phyloP scores from a whole-genome alignment of 1,140 invertebrate species.

The Calycopis cecrops region DNA sequence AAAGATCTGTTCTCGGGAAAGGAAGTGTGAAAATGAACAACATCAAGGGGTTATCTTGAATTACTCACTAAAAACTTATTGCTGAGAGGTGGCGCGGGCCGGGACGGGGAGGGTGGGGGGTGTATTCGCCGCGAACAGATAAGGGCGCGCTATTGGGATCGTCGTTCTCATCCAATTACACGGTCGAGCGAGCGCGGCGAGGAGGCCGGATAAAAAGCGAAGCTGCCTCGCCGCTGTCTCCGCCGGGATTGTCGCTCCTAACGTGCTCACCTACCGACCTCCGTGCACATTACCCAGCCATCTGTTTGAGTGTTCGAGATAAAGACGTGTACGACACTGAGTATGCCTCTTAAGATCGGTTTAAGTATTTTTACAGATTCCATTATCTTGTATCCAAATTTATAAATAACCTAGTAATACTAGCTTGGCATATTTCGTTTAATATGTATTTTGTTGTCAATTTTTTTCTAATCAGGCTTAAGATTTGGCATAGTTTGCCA shows the following conservation, averaged over 20 bases:
- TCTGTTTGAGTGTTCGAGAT: slow-evolving; percentile 2
- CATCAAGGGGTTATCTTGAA: slow-evolving; percentile 74
- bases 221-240: slow-evolving; percentile 59
- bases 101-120: slow-evolving; percentile 33
- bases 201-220: slow-evolving; percentile 55
- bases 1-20: slow-evolving; percentile 74
- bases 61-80: slow-evolving; percentile 75
- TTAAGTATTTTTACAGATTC: too few species aligned
- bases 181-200: slow-evolving; percentile 64
- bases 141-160: slow-evolving; percentile 71
- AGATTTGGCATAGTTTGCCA: too few species aligned
- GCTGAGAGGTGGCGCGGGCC: slow-evolving; percentile 37
- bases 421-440: too few species aligned
- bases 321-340: background rate
- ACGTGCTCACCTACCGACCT: slow-evolving; percentile 61
- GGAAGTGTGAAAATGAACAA: slow-evolving; percentile 75
- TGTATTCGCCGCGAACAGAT: slow-evolving; percentile 71
- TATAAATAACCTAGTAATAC: too few species aligned
- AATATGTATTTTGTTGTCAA: too few species aligned
- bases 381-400: too few species aligned
- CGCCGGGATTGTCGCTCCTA: slow-evolving; percentile 67
- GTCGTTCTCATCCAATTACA: slow-evolving; percentile 75
- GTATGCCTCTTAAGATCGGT: too few species aligned
- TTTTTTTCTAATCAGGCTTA: too few species aligned
- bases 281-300: slow-evolving; percentile 22